Evolutionary conservation across 2,888 invertebrate genomes (phyloP).

Genomic region (Dasypolia templi): DNA sequence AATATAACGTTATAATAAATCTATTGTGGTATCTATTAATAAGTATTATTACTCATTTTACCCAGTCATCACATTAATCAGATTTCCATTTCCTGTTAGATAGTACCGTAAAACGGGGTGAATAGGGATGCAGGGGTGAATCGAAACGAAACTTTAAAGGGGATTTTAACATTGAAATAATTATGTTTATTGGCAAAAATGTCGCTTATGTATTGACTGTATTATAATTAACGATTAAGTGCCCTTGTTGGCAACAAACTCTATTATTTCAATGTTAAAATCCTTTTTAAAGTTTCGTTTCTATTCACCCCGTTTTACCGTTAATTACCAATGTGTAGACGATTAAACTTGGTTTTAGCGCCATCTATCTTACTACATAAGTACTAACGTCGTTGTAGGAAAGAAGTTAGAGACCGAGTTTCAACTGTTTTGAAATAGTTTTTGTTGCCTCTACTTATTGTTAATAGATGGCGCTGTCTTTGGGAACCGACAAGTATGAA

Average conservation of each 20-base stretch:
- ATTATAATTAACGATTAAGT: too few relatives aligned
- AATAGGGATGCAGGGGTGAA: too few relatives aligned
- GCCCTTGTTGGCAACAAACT: too few relatives aligned
- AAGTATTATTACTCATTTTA: background rate
- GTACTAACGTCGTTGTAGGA: background rate
- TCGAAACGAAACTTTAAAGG: too few relatives aligned
- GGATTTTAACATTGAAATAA: too few relatives aligned
- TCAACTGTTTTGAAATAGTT: background rate
- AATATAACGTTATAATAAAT: slow-evolving; percentile 38
- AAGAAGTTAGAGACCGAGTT: background rate
- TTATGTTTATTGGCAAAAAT: too few relatives aligned
- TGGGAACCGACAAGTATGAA: background rate
- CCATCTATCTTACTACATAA: background rate
- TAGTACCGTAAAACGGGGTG: too few relatives aligned
- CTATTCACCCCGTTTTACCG: too few relatives aligned
- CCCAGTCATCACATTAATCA: too few relatives aligned
- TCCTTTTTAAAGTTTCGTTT: too few relatives aligned
- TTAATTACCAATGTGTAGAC: rapidly evolving
- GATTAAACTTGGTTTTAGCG: background rate
- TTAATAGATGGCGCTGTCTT: background rate
- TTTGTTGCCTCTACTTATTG: background rate
- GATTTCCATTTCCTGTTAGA: slow-evolving; percentile 11
- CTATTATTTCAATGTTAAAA: too few relatives aligned
- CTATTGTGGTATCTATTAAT: slow-evolving; percentile 6
- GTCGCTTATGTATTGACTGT: too few relatives aligned